These are phyloP conservation scores for Pitta sordida DNA, from an alignment of 2,113 vertebrate species.

Conservation along the genomic window DNA sequence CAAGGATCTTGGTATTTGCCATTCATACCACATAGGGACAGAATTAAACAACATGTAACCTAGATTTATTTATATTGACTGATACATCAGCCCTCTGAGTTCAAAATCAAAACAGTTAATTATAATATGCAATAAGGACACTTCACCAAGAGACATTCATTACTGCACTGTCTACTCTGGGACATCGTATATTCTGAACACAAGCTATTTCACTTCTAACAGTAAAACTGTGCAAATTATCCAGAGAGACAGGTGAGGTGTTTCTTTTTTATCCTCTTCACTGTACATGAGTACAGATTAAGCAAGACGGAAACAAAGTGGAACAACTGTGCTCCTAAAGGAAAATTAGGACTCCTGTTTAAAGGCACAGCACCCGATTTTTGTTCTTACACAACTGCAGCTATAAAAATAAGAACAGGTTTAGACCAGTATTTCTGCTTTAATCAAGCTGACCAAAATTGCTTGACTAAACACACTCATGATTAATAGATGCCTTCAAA, in stretches of 20 bases:
- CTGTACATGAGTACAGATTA: constrained; percentile 11
- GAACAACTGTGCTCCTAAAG: constrained; percentile 30
- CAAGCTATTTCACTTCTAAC: neutral
- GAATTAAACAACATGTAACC: neutral
- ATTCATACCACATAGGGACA: neutral
- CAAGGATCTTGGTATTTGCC: neutral
- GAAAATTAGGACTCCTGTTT: constrained; percentile 55
- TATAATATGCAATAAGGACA: neutral
- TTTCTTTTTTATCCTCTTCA: neutral
- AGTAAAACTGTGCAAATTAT: constrained; percentile 38
- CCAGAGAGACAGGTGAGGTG: neutral
- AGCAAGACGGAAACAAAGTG: constrained; percentile 41
- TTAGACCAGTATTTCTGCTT: neutral
- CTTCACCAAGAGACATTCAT: neutral
- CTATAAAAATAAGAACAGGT: neutral
- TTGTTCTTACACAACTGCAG: neutral
- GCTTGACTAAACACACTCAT: neutral
- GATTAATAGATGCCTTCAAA: neutral
- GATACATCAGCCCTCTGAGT: neutral
- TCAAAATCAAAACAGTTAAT: neutral
- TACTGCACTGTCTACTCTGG: neutral
- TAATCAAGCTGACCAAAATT: neutral
- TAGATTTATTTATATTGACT: neutral
- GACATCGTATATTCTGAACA: neutral
- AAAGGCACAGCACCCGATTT: constrained; percentile 16